phyloP scores from a whole-genome alignment of 2,797 vertebrate species.

The Chaetodon trifasciatus region DNA sequence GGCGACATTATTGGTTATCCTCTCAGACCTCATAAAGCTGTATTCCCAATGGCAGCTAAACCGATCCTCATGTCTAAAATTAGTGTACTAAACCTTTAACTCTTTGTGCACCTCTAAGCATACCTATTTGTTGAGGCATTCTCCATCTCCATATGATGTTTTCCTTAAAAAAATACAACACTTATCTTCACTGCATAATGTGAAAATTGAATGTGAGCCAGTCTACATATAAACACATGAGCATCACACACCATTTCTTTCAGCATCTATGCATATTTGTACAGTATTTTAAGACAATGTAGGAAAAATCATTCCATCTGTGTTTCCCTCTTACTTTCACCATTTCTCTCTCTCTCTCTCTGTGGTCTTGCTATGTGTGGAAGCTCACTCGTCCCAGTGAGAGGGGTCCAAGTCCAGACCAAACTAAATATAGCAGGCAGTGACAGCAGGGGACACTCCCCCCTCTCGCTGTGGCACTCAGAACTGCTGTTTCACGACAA shows the following conservation, averaged over 20 bases:
- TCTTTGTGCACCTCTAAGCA: not conserved
- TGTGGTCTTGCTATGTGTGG: constrained; percentile 56
- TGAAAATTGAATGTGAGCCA: not conserved
- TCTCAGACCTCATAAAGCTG: not conserved
- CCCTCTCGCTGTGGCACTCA: constrained; percentile 48
- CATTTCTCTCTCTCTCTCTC: constrained; percentile 37
- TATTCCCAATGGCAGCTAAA: not conserved
- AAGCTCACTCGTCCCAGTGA: constrained; percentile 54
- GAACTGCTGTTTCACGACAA: constrained; percentile 57
- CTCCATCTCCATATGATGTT: not conserved
- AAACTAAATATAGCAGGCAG: constrained; percentile 83
- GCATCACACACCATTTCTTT: constrained; percentile 1
- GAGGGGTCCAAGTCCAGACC: constrained; percentile 77
- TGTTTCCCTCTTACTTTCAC: constrained; percentile 33
- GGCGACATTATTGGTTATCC: not conserved
- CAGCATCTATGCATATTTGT: constrained; percentile 24
- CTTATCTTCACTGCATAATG: not conserved
- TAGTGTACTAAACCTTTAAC: not conserved
- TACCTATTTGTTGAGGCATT: not conserved
- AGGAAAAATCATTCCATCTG: constrained; percentile 50
- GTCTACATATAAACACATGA: constrained; percentile 2
- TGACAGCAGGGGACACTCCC: constrained; percentile 73
- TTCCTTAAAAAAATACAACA: constrained; percentile 9
- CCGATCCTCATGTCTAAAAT: constrained; percentile 1
- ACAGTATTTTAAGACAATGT: constrained; percentile 54